These are phyloP conservation scores for Lithobates sylvaticus DNA, from an alignment of 2,797 vertebrate species.

Conservation along the genomic window DNA sequence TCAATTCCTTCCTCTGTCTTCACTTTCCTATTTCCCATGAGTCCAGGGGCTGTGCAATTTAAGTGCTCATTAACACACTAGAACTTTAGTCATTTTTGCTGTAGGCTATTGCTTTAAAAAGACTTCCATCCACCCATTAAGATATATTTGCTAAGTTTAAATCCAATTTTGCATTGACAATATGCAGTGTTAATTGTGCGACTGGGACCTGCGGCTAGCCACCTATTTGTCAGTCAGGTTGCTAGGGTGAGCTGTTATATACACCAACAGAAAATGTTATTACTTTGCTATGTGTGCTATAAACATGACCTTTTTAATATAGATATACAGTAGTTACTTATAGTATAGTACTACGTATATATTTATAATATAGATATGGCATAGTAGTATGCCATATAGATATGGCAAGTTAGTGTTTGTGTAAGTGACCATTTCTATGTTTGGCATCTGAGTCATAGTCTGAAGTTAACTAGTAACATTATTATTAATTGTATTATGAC, in stretches of 20 bases:
- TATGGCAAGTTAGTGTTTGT: no score
- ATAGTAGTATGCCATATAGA: no score
- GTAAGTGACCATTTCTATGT: background rate
- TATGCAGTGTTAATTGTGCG: background rate
- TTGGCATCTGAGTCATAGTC: no score
- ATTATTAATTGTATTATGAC: no score
- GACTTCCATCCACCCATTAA: slow-evolving; percentile 5
- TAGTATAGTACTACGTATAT: no score
- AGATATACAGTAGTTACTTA: no score
- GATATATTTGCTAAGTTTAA: slow-evolving; percentile 52
- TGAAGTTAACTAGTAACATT: no score
- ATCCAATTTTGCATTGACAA: slow-evolving; percentile 59
- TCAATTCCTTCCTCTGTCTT: slow-evolving; percentile 63
- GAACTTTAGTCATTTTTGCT: slow-evolving; percentile 62
- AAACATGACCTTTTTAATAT: no score
- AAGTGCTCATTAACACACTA: slow-evolving; percentile 58
- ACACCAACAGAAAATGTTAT: background rate
- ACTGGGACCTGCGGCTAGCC: slow-evolving; percentile 5
- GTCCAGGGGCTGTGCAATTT: slow-evolving; percentile 64
- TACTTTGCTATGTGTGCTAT: background rate
- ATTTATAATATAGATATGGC: no score
- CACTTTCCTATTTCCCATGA: slow-evolving; percentile 66
- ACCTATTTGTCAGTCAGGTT: slow-evolving; percentile 38
- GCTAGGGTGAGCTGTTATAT: background rate
- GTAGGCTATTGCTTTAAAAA: slow-evolving; percentile 55